Base-by-base conservation (phyloP, 1,140 invertebrate genomes). In the Stratiolaelaps scimitus region DNA sequence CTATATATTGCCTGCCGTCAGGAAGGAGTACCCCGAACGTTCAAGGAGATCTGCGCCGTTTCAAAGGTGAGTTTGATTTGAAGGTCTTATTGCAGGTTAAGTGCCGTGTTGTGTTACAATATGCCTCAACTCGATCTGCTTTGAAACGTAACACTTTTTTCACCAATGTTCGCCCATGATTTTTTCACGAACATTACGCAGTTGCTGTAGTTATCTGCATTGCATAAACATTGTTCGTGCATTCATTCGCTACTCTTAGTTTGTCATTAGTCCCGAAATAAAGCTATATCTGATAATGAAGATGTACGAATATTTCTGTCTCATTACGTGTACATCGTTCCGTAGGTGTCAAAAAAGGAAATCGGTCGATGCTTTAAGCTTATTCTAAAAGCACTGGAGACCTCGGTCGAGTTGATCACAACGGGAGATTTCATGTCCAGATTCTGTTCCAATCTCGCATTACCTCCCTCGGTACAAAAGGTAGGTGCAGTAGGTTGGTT, bases 301-400 rank as follows among this genome's bases (percentile, higher is more conserved):
- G n/a, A n/a, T n/a, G n/a, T n/a, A n/a, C n/a, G n/a, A n/a, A n/a
- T n/a, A n/a, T 67, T 40, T 40, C 10, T 30, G 67, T 73, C 73
- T 43, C 71, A 80, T 76, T 93, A 98, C 82, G 97, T 98, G 64
- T 98, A 93, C 79, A 92, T 93, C 7, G 89, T 97, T 30, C 96
- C 92, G 72, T 95, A 94, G 79, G 92, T 98, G 53, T 95, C 93
- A 70, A 98, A 98, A 76, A 98, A 98, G 74, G 96, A 99, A 79
- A 99, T 99, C 71, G 96, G 96, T 1, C 78, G 94, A 70, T 93
- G 91, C 73, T 97, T 96, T 73, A 96, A 95, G 73, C 72, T 95
- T 30, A 97, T 97, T 71, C 91, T 92, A 73, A 89, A 88, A 0
- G 77, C 97, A 4, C 85, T 90, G 72, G 81, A 83, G 70, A 98